Conservation (phyloP, 1,140 invertebrate genomes). For the Lanistes nyassanus region DNA sequence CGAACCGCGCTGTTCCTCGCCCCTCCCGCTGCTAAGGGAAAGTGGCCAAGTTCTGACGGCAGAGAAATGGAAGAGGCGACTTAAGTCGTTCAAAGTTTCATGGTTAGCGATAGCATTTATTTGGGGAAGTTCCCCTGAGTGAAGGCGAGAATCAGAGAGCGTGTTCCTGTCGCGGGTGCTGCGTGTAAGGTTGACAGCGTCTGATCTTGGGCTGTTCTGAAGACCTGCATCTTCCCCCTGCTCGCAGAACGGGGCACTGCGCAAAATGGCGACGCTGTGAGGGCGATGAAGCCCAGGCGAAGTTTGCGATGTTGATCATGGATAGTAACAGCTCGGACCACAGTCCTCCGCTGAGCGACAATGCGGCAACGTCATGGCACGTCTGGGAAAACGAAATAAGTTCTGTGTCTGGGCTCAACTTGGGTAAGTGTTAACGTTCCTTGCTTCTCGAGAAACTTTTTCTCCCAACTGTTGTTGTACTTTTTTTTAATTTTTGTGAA, state of each 20-base stretch:
- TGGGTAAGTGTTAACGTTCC: constrained; percentile 24
- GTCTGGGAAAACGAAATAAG: constrained; percentile 42
- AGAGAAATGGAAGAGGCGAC: not conserved
- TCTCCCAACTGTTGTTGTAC: too few species aligned
- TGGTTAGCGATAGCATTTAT: too few species aligned
- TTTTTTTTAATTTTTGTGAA: too few species aligned
- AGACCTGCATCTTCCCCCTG: constrained; percentile 1
- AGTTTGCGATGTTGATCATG: constrained; percentile 30
- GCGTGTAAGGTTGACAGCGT: too few species aligned
- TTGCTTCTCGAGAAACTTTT: too few species aligned
- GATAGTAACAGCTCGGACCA: constrained; percentile 37
- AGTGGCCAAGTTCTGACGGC: not conserved
- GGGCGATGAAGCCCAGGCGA: not conserved
- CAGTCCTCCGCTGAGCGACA: constrained; percentile 39
- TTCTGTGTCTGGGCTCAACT: constrained; percentile 36
- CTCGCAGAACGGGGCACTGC: constrained; percentile 8
- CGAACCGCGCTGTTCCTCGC: not conserved
- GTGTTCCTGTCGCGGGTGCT: too few species aligned
- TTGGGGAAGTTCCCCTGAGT: too few species aligned
- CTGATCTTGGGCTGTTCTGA: not conserved
- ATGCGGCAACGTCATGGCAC: constrained; percentile 33
- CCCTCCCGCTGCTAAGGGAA: constrained; percentile 11
- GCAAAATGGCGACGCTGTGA: constrained; percentile 17
- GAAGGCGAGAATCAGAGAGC: too few species aligned
- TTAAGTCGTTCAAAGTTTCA: too few species aligned